Evolutionary conservation across 2,113 vertebrate genomes (phyloP), one percentile per base, ranked within the genome.

Genomic region (Dasypus novemcinctus): DNA sequence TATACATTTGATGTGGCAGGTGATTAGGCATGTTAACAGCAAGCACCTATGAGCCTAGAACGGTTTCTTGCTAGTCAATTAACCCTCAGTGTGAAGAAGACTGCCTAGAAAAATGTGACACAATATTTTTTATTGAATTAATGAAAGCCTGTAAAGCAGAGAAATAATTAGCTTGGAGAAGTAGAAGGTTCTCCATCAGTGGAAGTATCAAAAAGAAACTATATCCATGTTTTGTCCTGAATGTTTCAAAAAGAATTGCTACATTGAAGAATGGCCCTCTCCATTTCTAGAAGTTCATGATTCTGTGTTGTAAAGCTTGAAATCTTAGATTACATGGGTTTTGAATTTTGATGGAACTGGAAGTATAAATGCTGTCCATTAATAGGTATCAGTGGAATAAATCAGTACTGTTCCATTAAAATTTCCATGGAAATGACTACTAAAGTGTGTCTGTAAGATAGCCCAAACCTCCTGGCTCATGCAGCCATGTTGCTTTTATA

Each of bases 291-390:
- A 59, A 66, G 43, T 49, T 25, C 49, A 71, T 59, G 25, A 52
- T 79, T 90, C 81, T 84, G 9, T 75, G 17, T 17, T 66, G 2
- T 64, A 20, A 79, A 91, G 25, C 7, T 36, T 94, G 69, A 93
- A 68, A 54, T 64, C 33, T 88, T 49, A 76, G 33, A 83, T 96
- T 94, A 93, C 15, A 71, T 59, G 63, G 31, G 41, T 68, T 95
- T 87, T 27, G 90, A 87, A 83, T 78, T 52, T 43, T 92, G 41
- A 75, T 69, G 54, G 20, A 23, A 87, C 18, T 85, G 27, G 49
- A 92, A 63, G 43, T 61, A 72, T 49, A 71, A n/a, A 43, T 57
- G 27, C 76, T 38, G 11, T 5, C 36, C 23, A 80, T 91, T 82
- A 91, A 64, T 85, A 59, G 90, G 13, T 29, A 90, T 75, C 4